Base-by-base conservation (phyloP, 2,113 vertebrate genomes). In the Prolemur simus region DNA sequence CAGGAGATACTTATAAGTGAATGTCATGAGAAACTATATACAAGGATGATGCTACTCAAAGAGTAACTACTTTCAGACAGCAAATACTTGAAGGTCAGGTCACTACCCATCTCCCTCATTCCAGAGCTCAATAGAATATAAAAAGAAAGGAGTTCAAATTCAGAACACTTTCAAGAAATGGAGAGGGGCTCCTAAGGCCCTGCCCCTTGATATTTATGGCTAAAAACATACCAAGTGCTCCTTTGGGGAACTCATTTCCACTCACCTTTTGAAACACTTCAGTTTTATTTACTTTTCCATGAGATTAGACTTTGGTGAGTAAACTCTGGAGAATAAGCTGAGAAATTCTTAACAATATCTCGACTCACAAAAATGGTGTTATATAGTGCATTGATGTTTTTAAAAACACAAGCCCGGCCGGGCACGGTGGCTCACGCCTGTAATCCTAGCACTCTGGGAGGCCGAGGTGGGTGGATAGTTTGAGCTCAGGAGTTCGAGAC, bases 151-250 rank as follows among this genome's bases (percentile, higher is more conserved):
- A 58, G 25, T 58, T 91, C 25, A 29, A 42, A 94, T 87, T 89
- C 89, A 64, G 81, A 93, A 77, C 25, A 73, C 69, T 94, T 92
- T 77, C 21, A 89, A 21, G 58, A 94, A 94, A 56, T 15, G 23
- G 64, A 88, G n/a, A 49, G 56, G 69, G 60, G 77, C 60, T 88
- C 81, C 92, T 92, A 47, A 0, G 13, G 27, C 39, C 39, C 8
- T 88, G 64, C 32, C 81, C 21, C 91, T 94, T 93, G 91, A 73
- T 77, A 92, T 88, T 87, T 82, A 42, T 74, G 47, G 56, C 73
- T 69, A 63, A 84, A 87, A 91, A 76, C 64, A 87, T 12, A 89
- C 58, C 78, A 68, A 96, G n/a, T 83, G 73, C 25, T 91, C 64
- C 96, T 89, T 81, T 2, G 3, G 23, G 27, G n/a, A 77, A 29